Evolutionary conservation across 2,888 invertebrate genomes (phyloP).

Genomic region (Dicranocentrus wangi): DNA sequence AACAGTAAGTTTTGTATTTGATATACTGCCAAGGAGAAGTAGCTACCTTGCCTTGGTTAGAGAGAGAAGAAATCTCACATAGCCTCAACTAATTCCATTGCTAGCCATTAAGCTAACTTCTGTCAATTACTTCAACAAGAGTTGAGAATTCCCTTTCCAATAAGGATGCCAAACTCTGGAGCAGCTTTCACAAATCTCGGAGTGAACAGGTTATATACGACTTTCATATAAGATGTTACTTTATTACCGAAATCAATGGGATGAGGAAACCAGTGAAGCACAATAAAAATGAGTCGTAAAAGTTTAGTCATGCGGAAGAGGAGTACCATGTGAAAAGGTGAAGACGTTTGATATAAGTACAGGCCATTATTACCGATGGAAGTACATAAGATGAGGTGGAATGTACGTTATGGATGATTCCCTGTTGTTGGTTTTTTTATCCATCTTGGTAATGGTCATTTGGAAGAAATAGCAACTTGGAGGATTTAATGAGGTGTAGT

Average conservation of each 20-base stretch:
- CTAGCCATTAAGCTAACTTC: constrained; percentile 59
- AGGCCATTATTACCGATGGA: no score
- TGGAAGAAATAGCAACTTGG: no score
- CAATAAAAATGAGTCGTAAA: constrained; percentile 61
- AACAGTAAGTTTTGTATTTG: no score
- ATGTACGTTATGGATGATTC: no score
- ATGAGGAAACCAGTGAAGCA: constrained; percentile 45
- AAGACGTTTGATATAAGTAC: no score
- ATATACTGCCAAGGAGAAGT: no score
- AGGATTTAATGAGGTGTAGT: no score
- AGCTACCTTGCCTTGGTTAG: not conserved
- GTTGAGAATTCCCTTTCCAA: constrained; percentile 48
- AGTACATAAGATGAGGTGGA: no score
- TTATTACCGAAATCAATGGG: constrained; percentile 35
- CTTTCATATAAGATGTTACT: constrained; percentile 27
- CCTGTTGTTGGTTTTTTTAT: no score
- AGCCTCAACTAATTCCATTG: constrained; percentile 52
- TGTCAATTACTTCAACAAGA: constrained; percentile 58
- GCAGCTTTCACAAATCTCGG: not conserved
- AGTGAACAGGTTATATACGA: constrained; percentile 29
- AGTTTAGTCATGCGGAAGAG: constrained; percentile 57
- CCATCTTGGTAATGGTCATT: no score
- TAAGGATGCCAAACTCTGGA: constrained; percentile 31
- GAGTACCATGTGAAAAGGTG: not conserved
- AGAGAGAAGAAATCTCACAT: not conserved